phyloP scores from a whole-genome alignment of 1,140 invertebrate genomes.

The Galleria mellonella region DNA sequence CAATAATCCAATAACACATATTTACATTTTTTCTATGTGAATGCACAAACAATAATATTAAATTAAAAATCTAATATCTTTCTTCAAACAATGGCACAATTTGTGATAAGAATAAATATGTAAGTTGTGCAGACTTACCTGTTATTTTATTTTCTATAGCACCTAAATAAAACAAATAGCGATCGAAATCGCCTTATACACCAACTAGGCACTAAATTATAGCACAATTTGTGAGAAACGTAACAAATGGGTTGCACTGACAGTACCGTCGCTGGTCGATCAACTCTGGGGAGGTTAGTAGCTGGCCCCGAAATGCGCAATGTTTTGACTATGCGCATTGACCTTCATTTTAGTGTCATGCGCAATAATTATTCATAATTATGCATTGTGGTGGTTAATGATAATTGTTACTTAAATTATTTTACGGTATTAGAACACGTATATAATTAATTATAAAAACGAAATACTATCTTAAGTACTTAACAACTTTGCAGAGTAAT shows the following conservation, averaged over 20 bases:
- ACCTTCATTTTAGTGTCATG: conserved; percentile 53
- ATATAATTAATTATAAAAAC: no score
- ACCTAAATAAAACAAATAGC: conserved; percentile 38
- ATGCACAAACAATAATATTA: no score
- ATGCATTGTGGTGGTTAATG: no score
- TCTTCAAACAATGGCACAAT: no score
- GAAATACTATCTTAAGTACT: no score
- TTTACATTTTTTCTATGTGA: no score
- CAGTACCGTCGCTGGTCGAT: conserved; percentile 49
- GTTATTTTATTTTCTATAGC: conserved; percentile 31
- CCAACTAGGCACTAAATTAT: conserved; percentile 62
- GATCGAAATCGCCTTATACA: conserved; percentile 47
- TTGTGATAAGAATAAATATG: no score
- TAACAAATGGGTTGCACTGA: conserved; percentile 52
- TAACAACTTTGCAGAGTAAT: no score
- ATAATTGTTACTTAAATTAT: no score
- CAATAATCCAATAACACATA: no score
- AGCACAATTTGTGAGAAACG: conserved; percentile 36
- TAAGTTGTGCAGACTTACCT: conserved; percentile 41
- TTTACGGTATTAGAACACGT: no score
- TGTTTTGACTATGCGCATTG: conserved; percentile 71
- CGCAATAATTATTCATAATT: conserved; percentile 26
- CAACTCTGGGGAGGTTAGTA: conserved; percentile 58
- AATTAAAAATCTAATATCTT: no score
- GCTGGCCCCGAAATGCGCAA: conserved; percentile 62